phyloP scores from a whole-genome alignment of 2,113 vertebrate species.

The Castor canadensis region DNA sequence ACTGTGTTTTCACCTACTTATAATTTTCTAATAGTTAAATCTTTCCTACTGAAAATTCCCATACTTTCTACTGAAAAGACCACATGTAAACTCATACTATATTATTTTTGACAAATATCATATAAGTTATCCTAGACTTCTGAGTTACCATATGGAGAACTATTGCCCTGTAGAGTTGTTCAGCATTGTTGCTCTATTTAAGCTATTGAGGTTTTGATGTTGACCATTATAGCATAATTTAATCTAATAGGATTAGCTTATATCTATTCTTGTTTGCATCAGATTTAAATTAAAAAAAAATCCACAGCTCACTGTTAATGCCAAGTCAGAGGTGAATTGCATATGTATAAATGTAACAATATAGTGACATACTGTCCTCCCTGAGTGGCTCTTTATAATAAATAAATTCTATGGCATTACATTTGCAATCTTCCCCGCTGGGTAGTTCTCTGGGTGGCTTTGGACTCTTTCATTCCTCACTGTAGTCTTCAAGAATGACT shows the following conservation, averaged over 20 bases:
- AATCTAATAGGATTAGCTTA: background rate
- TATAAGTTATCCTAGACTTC: background rate
- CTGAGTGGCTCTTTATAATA: background rate
- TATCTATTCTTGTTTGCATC: background rate
- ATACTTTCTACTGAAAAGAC: background rate
- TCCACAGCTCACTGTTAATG: background rate
- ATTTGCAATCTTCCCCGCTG: background rate
- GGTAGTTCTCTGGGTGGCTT: background rate
- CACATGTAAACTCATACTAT: background rate
- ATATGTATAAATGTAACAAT: background rate
- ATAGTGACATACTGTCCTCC: background rate
- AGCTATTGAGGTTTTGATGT: background rate
- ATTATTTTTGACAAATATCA: background rate
- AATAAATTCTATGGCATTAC: background rate
- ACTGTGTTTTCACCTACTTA: background rate
- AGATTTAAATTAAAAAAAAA: background rate
- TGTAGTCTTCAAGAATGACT: background rate
- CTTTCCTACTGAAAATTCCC: background rate
- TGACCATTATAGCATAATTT: background rate
- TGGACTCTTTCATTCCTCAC: background rate
- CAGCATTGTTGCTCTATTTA: background rate
- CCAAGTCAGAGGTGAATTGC: background rate
- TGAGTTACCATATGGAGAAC: background rate
- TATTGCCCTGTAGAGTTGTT: background rate
- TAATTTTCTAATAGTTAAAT: background rate